Percentiles rank a stretch among this genome's conserved stretches.
These are phyloP conservation scores for Vulpes ferrilata DNA, from an alignment of 2,113 vertebrate species.

Conservation along the genomic window DNA sequence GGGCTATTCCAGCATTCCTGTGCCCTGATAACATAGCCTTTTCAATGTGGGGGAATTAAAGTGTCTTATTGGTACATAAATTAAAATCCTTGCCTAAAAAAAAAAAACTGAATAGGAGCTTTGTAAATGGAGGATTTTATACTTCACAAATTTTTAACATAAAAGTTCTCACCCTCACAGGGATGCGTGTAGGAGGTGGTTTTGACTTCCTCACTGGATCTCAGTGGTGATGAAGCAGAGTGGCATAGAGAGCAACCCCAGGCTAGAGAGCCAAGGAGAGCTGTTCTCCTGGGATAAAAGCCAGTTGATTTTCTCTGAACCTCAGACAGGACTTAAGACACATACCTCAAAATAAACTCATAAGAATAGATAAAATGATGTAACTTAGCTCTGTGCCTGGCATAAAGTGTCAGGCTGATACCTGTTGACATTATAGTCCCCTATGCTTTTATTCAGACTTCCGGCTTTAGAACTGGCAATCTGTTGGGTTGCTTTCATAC, in stretches of 20 bases:
- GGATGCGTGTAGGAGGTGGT: background rate
- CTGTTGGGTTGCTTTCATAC: background rate
- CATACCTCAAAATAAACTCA: background rate
- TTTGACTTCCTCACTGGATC: background rate
- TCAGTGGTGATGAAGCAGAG: background rate
- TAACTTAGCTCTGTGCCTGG: background rate
- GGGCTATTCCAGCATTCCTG: background rate
- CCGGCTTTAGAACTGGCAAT: background rate
- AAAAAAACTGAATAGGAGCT: constrained; percentile 44
- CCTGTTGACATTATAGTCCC: background rate
- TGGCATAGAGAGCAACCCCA: background rate
- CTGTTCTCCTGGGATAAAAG: background rate
- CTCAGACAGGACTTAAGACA: background rate
- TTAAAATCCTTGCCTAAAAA: constrained; percentile 32
- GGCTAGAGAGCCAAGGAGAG: background rate
- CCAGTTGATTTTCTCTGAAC: background rate
- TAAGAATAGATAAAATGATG: background rate
- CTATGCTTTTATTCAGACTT: background rate
- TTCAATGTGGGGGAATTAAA: constrained; percentile 38
- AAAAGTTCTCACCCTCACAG: background rate
- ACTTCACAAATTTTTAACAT: background rate
- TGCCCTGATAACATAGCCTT: background rate
- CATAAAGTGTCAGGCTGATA: background rate
- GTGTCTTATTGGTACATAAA: constrained; percentile 34
- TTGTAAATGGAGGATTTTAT: constrained; percentile 36